Evolutionary conservation across 2,888 invertebrate species (phyloP), one percentile per base, ranked within the genome.

Genomic region (Rhogogaster chlorosoma): DNA sequence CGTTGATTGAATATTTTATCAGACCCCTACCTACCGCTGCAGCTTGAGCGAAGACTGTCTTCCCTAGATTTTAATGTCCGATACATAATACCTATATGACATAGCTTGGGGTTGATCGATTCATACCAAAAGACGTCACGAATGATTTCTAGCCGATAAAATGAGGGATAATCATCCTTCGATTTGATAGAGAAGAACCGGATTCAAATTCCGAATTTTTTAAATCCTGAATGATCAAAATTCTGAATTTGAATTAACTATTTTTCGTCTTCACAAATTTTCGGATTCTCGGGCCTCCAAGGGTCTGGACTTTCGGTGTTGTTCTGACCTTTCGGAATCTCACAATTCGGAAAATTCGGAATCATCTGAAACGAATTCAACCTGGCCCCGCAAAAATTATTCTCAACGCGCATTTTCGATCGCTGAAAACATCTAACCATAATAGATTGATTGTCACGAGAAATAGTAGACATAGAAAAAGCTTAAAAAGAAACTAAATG

Each of bases 1-100:
- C 80, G 80, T 61, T 80, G 80, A 80, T 80, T 80, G 80, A 80
- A 80, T 80, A 80, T 61, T 61, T 80, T 80, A 80, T 61, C 7
- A 80, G 57, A 80, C 80, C 10, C 36, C 45, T 26, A 36, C 9
- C 22, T 12, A 29, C 5, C 9, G 53, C 57, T 61, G 86, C 71
- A 29, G 18, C 22, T 45, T 42, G 75, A 86, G 71, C 84, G 38
- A 73, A 42, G 22, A 22, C 73, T 38, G n/a, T 73, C 26, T 53
- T 53, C n/a, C 77, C 2, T 26, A 77, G 77, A 77, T 77, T 77
- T 29, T 9, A 53, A 15, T 32, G 18, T 53, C 49, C 42, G 49
- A 77, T 77, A 49, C 45, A 6, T n/a, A n/a, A n/a, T n/a, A 4
- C 22, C 18, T 22, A 22, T 49, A 42, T 15, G 7, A 32, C 18